A percentile compares a stretch with the other conserved stretches of the same genome.
phyloP scores from a whole-genome alignment of 1,140 invertebrate species.

The Dendrolimus kikuchii region DNA sequence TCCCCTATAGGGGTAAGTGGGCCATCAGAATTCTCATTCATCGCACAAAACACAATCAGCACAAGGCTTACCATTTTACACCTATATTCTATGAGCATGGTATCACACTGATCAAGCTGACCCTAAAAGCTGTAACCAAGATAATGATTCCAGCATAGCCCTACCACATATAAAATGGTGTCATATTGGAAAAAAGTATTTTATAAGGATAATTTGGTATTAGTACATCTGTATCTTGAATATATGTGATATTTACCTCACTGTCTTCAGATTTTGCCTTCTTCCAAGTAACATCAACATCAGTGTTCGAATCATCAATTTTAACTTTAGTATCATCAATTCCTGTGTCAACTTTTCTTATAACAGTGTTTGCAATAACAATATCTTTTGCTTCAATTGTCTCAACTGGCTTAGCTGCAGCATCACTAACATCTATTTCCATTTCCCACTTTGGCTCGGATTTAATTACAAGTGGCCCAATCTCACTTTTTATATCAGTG shows the following conservation, averaged over 20 bases:
- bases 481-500: slow-evolving; percentile 63
- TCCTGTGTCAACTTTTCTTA: slow-evolving; percentile 50
- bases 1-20: no score
- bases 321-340: slow-evolving; percentile 20
- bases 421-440: slow-evolving; percentile 43
- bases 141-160: no score
- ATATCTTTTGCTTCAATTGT: slow-evolving; percentile 48
- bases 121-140: no score
- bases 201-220: no score
- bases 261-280: slow-evolving; percentile 17
- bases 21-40: no score
- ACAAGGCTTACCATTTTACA: no score
- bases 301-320: slow-evolving; percentile 8
- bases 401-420: slow-evolving; percentile 21
- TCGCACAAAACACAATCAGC: no score
- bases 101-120: no score
- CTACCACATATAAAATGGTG: no score
- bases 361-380: slow-evolving; percentile 61
- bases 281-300: slow-evolving; percentile 14
- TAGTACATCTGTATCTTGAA: no score
- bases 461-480: slow-evolving; percentile 52
- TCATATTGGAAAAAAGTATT: no score
- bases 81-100: no score
- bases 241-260: slow-evolving; percentile 35
- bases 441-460: slow-evolving; percentile 59